Percentiles rank a stretch among this genome's conserved stretches.
Conservation (phyloP, 2,888 invertebrate species). For the Chrysopilus asiliformis region DNA sequence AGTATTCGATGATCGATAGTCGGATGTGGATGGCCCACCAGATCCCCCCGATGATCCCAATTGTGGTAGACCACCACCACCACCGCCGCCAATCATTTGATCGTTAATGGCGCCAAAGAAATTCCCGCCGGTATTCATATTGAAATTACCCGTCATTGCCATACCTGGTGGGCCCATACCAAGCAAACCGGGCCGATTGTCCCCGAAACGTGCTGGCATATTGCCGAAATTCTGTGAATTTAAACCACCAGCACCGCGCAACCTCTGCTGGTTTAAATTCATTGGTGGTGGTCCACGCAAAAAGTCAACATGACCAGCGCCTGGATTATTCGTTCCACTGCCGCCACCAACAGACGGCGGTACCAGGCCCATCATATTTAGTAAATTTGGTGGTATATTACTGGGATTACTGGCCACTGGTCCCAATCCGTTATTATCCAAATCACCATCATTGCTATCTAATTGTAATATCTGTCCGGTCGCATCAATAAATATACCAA, state of each 20-base stretch:
- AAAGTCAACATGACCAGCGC: conserved; percentile 18
- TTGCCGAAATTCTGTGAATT: too few relatives aligned
- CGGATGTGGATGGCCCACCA: background rate
- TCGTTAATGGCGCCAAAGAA: too few relatives aligned
- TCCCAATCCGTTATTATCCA: conserved; percentile 6
- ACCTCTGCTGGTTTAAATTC: conserved; percentile 2
- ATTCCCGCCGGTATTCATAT: conserved; percentile 19
- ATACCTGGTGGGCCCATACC: conserved; percentile 40
- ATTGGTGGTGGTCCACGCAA: conserved; percentile 26
- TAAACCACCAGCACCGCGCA: background rate
- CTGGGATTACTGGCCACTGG: conserved; percentile 2
- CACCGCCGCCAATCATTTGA: conserved; percentile 37
- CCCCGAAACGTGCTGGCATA: conserved; percentile 32
- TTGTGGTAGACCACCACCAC: conserved; percentile 31
- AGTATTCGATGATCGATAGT: background rate
- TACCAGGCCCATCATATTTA: conserved; percentile 3
- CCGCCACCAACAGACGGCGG: background rate
- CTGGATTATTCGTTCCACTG: background rate
- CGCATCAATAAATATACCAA: conserved; percentile 46
- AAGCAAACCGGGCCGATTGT: conserved; percentile 42
- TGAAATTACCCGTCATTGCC: conserved; percentile 30
- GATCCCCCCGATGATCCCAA: background rate
- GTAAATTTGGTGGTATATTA: background rate
- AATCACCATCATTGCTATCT: conserved; percentile 20
- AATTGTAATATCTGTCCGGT: conserved; percentile 40